Base-by-base conservation (phyloP, 2,113 vertebrate genomes). In the Pollachius pollachius region DNA sequence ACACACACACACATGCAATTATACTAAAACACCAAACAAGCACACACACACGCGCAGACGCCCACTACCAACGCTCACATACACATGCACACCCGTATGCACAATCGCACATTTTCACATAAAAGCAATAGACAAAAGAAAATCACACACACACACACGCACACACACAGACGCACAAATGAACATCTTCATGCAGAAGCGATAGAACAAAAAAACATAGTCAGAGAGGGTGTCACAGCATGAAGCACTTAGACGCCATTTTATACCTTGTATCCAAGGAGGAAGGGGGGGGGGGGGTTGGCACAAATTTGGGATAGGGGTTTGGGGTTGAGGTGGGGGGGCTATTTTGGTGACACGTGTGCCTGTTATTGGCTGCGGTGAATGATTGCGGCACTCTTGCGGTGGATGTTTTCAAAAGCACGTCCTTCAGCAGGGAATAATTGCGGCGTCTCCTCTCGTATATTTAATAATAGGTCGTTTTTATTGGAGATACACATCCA, bases 371-470 rank as follows among this genome's bases (percentile, higher is more conserved):
- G 64, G 19, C 34, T 65, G 37, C 19, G 19, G 15, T 67, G 68
- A 72, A 72, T 77, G 62, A 68, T 48, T 60, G 66, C 74, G 68
- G 66, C 52, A 73, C 77, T 79, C 78, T 71, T 23, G 70, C n/a
- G n/a, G 37, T 60, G 23, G 52, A 63, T 62, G 67, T 64, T 61
- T 62, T 56, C 58, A 17, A 11, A 66, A 27, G 5, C 15, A 65
- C 58, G 23, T 64, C 48, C 19, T 70, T 69, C 52, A 56, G 54
- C 15, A 12, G 4, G 17, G 54, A 56, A 16, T 56, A 56, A 56
- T 56, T 56, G 17, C 15, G 54, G 5, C 6, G 17, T 56, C 54
- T 16, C 13, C 17, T 56, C 54, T 16, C 54, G 54, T 16, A 16
- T 56, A 15, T 56, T 56, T 56, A 56, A 56, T 56, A 2, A 56